Base-by-base conservation (phyloP, 2,888 invertebrate genomes). In the Plagodis pulveraria region DNA sequence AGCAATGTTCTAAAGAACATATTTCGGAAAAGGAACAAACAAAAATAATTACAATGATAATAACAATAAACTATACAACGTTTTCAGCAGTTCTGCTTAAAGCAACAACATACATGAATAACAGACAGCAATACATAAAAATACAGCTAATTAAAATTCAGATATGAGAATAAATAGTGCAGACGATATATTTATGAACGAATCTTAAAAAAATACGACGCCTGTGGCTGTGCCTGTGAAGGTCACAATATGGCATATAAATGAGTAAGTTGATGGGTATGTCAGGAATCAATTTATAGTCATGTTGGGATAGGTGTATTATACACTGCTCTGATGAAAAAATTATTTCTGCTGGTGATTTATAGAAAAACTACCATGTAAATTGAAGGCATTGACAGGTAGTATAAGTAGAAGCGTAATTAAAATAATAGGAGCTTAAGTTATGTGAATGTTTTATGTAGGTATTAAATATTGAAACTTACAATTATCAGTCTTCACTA, bases 201-300 rank as follows among this genome's bases (percentile, higher is more conserved):
- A 52, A 58, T 50, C 56, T 50, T 64, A 56, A 61, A 64, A 64
- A 64, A 61, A 50, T 61, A 56, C 53, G 41, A 42, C 50, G 61
- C 64, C 56, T n/a, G 48, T 50, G 61, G 58, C 58, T 45, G 48
- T 38, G 42, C 7, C 44, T 49, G 46, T 57, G 48, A 51, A 62
- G 61, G 54, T 56, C 60, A 49, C 48, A 56, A 61, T 63, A 77
- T 73, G 69, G 71, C 73, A 72, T 73, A 72, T 78, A 78, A 77
- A 77, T 65, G 67, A 70, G 63, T 62, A 52, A 62, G 65, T 74
- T 79, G 81, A 82, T 81, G 77, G 71, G 74, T 71, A 72, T 70
- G 74, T 73, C 80, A 76, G 73, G 70, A 73, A 74, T 75, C 73
- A 80, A 81, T 81, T 80, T 82, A 82, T 80, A 70, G 73, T 71